Evolutionary conservation across 2,113 vertebrate species (phyloP).

Genomic region (Bathybates hornii): DNA sequence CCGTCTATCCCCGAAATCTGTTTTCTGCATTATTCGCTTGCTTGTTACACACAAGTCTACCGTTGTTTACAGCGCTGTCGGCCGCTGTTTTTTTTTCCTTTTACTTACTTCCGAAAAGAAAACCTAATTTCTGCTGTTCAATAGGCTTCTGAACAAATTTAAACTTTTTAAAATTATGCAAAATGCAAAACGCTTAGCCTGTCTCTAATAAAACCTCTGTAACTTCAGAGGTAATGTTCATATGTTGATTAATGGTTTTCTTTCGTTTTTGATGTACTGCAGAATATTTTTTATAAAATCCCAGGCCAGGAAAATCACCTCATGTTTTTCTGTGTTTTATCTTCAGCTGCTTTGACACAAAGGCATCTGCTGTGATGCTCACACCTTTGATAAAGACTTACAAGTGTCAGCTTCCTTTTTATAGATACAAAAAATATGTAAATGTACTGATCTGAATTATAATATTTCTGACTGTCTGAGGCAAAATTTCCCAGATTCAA

Average conservation of each 20-base stretch:
- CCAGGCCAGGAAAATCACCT: not conserved
- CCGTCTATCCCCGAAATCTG: no score
- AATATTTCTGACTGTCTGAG: not conserved
- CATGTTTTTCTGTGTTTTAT: not conserved
- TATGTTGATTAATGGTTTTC: not conserved
- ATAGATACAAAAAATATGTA: not conserved
- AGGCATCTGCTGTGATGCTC: not conserved
- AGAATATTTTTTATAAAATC: not conserved
- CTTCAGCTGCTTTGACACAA: not conserved
- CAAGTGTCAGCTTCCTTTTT: not conserved
- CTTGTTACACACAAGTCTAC: fast-evolving
- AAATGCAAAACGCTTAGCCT: fast-evolving
- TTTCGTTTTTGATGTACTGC: fast-evolving
- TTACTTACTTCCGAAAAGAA: fast-evolving
- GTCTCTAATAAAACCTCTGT: not conserved
- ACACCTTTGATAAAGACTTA: not conserved
- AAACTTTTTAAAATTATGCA: not conserved
- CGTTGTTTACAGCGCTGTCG: no score
- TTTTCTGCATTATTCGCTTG: no score
- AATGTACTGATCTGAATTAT: not conserved
- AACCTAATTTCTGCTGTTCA: fast-evolving
- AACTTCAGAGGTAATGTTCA: not conserved
- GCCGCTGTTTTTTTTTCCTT: fast-evolving
- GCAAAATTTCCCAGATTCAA: not conserved
- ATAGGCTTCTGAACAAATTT: fast-evolving